These are phyloP conservation scores for Lophius americanus DNA, from an alignment of 2,797 vertebrate species.

Conservation along the genomic window DNA sequence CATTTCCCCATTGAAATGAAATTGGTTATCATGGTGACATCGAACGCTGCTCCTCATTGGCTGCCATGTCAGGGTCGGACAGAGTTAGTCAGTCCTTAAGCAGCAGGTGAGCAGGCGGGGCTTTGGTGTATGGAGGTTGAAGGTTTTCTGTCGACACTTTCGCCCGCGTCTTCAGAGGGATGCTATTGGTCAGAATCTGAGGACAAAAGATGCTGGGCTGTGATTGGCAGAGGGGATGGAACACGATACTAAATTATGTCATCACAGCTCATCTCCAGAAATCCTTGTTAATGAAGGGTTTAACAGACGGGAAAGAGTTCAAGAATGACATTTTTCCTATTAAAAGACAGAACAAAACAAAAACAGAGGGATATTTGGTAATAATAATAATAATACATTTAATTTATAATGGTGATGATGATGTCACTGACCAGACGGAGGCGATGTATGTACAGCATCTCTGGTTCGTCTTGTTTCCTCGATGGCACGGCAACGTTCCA, in stretches of 20 bases:
- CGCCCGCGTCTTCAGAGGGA: conserved; percentile 43
- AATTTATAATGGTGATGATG: background rate
- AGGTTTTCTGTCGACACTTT: background rate
- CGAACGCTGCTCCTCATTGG: background rate
- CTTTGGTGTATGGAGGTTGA: background rate
- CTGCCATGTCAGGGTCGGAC: background rate
- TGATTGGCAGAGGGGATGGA: conserved; percentile 23
- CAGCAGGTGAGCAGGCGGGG: conserved; percentile 20
- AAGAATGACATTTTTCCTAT: background rate
- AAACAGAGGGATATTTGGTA: no score
- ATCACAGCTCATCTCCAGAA: no score
- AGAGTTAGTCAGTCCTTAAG: conserved; percentile 16
- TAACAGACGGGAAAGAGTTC: no score
- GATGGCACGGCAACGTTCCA: conserved; percentile 65
- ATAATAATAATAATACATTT: no score
- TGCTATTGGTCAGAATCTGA: conserved; percentile 51
- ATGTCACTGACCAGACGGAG: conserved; percentile 69
- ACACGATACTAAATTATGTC: background rate
- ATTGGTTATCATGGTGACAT: background rate
- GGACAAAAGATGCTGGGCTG: conserved; percentile 5
- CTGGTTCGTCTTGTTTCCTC: conserved; percentile 55
- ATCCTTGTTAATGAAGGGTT: no score
- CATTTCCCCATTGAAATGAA: background rate
- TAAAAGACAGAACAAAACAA: no score
- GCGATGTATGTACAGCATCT: conserved; percentile 54